Base-by-base conservation (phyloP, 2,888 invertebrate species). In the Drosophila phalerata region DNA sequence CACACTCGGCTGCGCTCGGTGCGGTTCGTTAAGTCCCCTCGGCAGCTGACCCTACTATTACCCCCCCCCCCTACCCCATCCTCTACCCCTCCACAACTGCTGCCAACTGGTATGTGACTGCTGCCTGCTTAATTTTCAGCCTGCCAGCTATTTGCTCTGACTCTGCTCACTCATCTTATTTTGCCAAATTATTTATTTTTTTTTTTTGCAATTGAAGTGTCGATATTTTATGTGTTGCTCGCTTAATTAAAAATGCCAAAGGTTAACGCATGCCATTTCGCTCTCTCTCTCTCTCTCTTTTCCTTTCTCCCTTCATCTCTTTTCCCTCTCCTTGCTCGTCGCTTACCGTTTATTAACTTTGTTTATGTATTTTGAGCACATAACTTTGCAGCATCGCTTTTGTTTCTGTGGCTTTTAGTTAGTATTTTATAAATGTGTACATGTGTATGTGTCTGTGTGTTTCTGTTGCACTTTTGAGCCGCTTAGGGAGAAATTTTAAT, bases 211-310 rank as follows among this genome's bases (percentile, higher is more conserved):
- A 85, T 84, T 88, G 84, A 84, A 86, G 88, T 86, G 88, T 88
- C 85, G 85, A 85, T 85, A 85, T 85, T 88, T 85, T 84, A 85
- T 88, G 85, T 82, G 78, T 74, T 88, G 85, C 80, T 80, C 82
- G 80, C 77, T 88, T 88, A 88, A 85, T 88, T 88, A 88, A 88
- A 85, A 85, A 85, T 85, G 88, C 85, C 85, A 85, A 88, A 85
- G 85, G 85, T 88, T 86, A 85, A 88, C 73, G 79, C 84, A 79
- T 79, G 77, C 79, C 55, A 51, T 38, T 17, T 19, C 30, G 11
- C 42, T 32, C 32, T 22, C 19, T 15, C 25, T n/a, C 22, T 8
- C 9, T 10, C 10, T 28, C 15, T 25, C 17, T 30, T 9, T 28
- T 37, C 15, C 13, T n/a, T 45, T 8, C 10, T 30, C 13, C 10